Conservation (phyloP, 2,888 invertebrate species). For the Acrobasis suavella region DNA sequence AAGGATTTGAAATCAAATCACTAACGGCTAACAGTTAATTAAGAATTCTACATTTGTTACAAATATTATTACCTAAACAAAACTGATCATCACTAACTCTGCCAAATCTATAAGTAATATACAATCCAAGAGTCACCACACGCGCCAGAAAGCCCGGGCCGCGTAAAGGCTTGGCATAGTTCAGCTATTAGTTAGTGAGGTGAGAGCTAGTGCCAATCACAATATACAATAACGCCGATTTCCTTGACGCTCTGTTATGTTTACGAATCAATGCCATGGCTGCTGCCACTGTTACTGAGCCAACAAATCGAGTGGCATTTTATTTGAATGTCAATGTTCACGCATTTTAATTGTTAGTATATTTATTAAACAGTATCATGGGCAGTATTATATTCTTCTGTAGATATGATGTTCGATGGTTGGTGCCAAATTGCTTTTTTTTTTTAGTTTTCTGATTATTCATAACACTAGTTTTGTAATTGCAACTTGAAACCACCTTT, state of each 20-base stretch:
- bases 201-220: constrained; percentile 10
- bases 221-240: constrained; percentile 10
- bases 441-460: no score
- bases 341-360: neutral
- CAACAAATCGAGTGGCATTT: neutral
- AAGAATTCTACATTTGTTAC: neutral
- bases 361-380: no score
- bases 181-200: neutral
- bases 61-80: neutral
- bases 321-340: neutral
- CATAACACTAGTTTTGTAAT: no score
- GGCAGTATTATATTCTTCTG: no score
- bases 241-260: constrained; percentile 7
- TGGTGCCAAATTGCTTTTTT: no score
- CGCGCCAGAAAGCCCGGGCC: constrained; percentile 10
- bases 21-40: neutral
- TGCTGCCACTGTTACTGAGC: constrained; percentile 9
- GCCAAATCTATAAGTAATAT: neutral
- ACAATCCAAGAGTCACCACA: neutral
- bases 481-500: no score
- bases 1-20: no score
- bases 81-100: neutral
- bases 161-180: constrained; percentile 16
- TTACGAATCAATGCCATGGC: constrained; percentile 4
- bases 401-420: no score